Base-by-base conservation (phyloP, 2,113 vertebrate species). In the Pygoscelis adeliae region DNA sequence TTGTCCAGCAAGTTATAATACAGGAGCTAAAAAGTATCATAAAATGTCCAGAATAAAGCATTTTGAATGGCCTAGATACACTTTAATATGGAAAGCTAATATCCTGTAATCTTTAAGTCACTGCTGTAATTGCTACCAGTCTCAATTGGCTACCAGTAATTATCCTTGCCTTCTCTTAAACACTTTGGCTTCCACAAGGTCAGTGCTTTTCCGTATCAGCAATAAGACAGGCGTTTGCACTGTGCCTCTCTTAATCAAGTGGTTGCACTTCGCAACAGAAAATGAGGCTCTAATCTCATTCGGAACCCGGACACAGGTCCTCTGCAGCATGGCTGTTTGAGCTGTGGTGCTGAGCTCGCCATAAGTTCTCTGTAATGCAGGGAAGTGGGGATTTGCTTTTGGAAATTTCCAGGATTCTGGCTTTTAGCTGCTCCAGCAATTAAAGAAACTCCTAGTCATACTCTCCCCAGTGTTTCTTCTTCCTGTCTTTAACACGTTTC, bases 341-440 rank as follows among this genome's bases (percentile, higher is more conserved):
- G 61, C 53, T 7, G 36, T 2, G 7, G 26, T 5, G 34, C 80
- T 8, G 15, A 26, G 40, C 62, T 12, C 14, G 21, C 42, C 25
- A 0, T 0, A 9, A 2, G 4, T 0, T 3, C 47, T 21, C 29
- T 2, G 9, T 10, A 5, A 7, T 1, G 7, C n/a, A 4, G 38
- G 52, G 21, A 40, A 30, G 14, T 2, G 3, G n/a, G 67, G 42
- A 19, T 9, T 6, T 13, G 52, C 23, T 11, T 4, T 6, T 21
- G 30, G 36, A 12, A 36, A 13, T 4, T 3, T 2, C 81, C 92
- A 9, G 49, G 49, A 9, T 4, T 18, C 30, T 23, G 56, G 11
- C 59, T 36, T 6, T 5, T 15, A 30, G n/a, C 21, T 70, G 89
- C 40, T 52, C 2, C 53, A 50, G 25, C 46, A 9, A 10, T 6